phyloP scores from a whole-genome alignment of 2,888 invertebrate species.

The Napeogenes inachia region DNA sequence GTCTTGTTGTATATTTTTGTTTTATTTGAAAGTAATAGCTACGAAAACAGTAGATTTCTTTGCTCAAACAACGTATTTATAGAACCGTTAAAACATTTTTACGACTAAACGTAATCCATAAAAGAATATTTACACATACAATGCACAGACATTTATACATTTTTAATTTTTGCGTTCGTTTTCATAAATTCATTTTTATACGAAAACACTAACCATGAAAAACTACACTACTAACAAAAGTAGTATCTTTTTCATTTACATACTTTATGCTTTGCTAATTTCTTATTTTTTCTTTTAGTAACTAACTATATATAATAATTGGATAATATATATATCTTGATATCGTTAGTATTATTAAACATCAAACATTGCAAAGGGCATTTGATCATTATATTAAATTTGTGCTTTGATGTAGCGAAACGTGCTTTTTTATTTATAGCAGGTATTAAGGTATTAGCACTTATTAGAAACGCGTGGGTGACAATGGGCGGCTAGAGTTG shows the following conservation, averaged over 20 bases:
- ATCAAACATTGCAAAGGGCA: too few relatives aligned
- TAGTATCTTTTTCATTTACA: neutral
- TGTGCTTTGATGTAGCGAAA: slow-evolving; percentile 13
- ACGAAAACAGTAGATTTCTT: slow-evolving; percentile 39
- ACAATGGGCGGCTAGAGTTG: slow-evolving; percentile 41
- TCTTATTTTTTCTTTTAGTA: too few relatives aligned
- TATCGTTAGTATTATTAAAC: too few relatives aligned
- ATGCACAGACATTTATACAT: slow-evolving; percentile 57
- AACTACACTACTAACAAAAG: neutral
- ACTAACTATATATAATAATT: too few relatives aligned
- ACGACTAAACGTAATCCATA: slow-evolving; percentile 63
- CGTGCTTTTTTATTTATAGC: slow-evolving; percentile 44
- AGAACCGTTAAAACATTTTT: slow-evolving; percentile 64
- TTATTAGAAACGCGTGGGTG: slow-evolving; percentile 35
- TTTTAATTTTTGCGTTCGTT: slow-evolving; percentile 21
- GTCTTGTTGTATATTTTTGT: slow-evolving; percentile 10
- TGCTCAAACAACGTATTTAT: slow-evolving; percentile 58
- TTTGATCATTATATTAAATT: slow-evolving; percentile 2
- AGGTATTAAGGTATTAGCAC: slow-evolving; percentile 45
- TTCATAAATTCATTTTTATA: slow-evolving; percentile 15
- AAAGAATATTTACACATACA: slow-evolving; percentile 57
- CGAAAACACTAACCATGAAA: neutral
- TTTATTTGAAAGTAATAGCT: slow-evolving; percentile 22
- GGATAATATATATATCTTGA: too few relatives aligned
- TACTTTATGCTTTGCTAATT: too few relatives aligned